phyloP scores from a whole-genome alignment of 1,140 invertebrate genomes.

The Oryctes rhinoceros region DNA sequence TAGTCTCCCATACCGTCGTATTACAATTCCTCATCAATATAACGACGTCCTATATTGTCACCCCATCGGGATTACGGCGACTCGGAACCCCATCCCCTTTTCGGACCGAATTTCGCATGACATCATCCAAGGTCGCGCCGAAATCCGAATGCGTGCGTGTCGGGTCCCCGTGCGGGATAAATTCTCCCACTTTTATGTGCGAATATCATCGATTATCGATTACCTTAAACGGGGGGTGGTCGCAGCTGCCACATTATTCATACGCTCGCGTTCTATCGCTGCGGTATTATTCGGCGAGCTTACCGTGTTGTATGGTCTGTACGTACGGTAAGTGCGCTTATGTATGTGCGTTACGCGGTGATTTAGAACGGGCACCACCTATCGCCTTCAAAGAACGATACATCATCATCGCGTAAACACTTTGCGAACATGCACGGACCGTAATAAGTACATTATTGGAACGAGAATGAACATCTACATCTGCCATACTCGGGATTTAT shows the following conservation, averaged over 20 bases:
- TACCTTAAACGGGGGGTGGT: slow-evolving; percentile 31
- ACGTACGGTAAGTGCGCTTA: not conserved
- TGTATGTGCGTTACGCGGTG: not conserved
- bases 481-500: slow-evolving; percentile 13
- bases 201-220: slow-evolving; percentile 36
- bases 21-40: slow-evolving; percentile 6
- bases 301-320: not conserved
- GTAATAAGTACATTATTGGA: slow-evolving; percentile 11
- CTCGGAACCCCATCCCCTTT: not conserved
- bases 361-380: not conserved
- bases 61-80: slow-evolving; percentile 16
- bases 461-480: slow-evolving; percentile 18
- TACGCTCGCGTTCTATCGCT: not conserved
- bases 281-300: not conserved
- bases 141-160: not conserved
- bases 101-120: slow-evolving; percentile 7
- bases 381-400: not conserved
- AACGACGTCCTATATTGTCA: slow-evolving; percentile 3
- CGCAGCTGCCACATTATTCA: slow-evolving; percentile 27
- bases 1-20: not conserved
- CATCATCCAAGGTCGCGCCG: slow-evolving; percentile 9
- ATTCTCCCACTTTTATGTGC: slow-evolving; percentile 34
- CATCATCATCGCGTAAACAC: slow-evolving; percentile 4
- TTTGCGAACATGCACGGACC: slow-evolving; percentile 4
- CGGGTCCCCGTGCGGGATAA: slow-evolving; percentile 10